phyloP scores from a whole-genome alignment of 2,888 invertebrate genomes.

The Drosophila formosana region DNA sequence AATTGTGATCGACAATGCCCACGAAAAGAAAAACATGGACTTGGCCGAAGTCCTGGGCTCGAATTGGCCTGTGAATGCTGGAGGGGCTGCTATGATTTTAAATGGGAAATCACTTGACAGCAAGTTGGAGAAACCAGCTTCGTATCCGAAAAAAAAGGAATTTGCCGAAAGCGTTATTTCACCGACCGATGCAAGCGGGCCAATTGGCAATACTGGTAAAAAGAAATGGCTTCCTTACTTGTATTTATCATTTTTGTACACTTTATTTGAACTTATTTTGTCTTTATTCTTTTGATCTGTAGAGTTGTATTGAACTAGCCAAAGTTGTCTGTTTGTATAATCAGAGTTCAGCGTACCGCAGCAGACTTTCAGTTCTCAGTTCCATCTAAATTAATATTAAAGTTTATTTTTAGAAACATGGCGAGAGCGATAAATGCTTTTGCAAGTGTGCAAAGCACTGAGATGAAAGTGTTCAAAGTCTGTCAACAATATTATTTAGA shows the following conservation, averaged over 20 bases:
- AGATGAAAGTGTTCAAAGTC: not conserved
- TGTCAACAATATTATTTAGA: not conserved
- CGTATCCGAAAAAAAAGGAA: constrained; percentile 29
- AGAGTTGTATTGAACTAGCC: not conserved
- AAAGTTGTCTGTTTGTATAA: not conserved
- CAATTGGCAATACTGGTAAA: constrained; percentile 35
- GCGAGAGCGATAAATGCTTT: not conserved
- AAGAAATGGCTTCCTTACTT: not conserved
- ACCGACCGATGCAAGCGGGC: constrained; percentile 7
- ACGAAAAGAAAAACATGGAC: constrained; percentile 77
- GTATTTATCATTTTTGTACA: not conserved
- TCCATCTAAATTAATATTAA: not conserved
- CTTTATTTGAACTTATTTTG: not conserved
- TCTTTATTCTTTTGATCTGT: not conserved
- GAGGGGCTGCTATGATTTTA: constrained; percentile 79
- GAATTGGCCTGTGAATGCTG: constrained; percentile 83
- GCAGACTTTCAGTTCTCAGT: not conserved
- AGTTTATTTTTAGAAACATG: constrained; percentile 30
- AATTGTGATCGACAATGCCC: constrained; percentile 77
- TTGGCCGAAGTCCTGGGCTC: constrained; percentile 81
- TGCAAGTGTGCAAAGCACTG: not conserved
- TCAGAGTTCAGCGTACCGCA: not conserved
- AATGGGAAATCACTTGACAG: constrained; percentile 27
- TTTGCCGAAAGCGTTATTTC: constrained; percentile 16
- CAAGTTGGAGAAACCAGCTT: constrained; percentile 33